Base-by-base conservation (phyloP, 1,140 invertebrate species). In the Spodoptera litura region DNA sequence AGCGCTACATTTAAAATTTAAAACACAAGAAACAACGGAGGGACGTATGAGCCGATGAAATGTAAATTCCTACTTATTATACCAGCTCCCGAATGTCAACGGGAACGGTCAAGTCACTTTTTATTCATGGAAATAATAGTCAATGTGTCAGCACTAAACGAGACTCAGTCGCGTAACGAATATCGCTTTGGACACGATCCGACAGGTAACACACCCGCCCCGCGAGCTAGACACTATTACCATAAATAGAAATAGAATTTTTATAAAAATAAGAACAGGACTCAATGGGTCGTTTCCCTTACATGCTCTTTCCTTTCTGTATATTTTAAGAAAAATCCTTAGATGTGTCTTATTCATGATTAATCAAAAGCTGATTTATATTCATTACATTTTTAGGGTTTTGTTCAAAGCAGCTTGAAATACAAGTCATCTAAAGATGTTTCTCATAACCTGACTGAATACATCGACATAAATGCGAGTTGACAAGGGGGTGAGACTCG, bases 111-210 rank as follows among this genome's bases (percentile, higher is more conserved):
- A 85, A 83, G 79, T 85, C 78, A 83, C 83, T 87, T 88, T 83
- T 88, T 89, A 91, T 88, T 89, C 85, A 89, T 88, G 83, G 86
- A 83, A 87, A 88, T 86, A 88, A 87, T 87, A 85, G 83, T 84
- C 82, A 83, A 87, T 87, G 84, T 91, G 86, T 87, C 85, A 86
- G 86, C 84, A 83, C 78, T 85, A 78, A 79, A 56, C 35, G 56
- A 49, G 61, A 56, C 44, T 20, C 44, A 79, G 72, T 83, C 84
- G 53, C 75, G 80, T 86, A 82, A 83, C 58, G 31, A 68, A 66
- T 64, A 71, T 77, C 75, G 59, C 62, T 84, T 85, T 87, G 56
- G 73, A 76, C 68, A 77, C 78, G 44, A 68, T 66, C 68, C 53
- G 59, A 78, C 61, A 77, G 62, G 52, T 56, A 75, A 64, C 73